These are phyloP conservation scores for Lordiphosa andalusiaca DNA, from an alignment of 2,888 invertebrate species.

Conservation along the genomic window DNA sequence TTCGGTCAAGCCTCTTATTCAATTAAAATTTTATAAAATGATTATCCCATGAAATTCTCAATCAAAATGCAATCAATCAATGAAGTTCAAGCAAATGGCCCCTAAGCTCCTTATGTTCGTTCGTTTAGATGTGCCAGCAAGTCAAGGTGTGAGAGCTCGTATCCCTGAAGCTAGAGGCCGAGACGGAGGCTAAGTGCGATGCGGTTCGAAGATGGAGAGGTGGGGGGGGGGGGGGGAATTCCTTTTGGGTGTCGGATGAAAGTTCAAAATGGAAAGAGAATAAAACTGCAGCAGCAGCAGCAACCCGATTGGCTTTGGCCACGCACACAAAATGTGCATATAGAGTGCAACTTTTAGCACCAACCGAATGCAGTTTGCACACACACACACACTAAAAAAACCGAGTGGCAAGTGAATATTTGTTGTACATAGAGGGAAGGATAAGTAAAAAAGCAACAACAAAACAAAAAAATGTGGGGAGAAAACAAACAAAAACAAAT, in stretches of 20 bases:
- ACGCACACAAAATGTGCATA: constrained; percentile 76
- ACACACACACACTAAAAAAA: constrained; percentile 41
- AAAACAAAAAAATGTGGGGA: constrained; percentile 57
- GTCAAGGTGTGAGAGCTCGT: constrained; percentile 7
- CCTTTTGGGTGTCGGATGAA: constrained; percentile 8
- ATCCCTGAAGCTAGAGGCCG: constrained; percentile 4
- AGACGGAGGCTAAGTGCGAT: constrained; percentile 6
- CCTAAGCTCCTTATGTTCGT: too few relatives aligned
- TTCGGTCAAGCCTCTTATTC: too few relatives aligned
- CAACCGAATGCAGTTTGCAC: constrained; percentile 76
- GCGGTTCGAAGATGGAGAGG: neutral
- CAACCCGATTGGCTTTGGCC: constrained; percentile 72
- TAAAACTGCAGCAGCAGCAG: constrained; percentile 58
- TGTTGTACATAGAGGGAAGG: constrained; percentile 61
- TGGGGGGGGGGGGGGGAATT: neutral
- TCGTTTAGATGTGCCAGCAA: neutral
- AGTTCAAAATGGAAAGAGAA: constrained; percentile 51
- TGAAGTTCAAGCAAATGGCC: too few relatives aligned
- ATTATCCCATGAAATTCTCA: too few relatives aligned
- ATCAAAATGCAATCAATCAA: too few relatives aligned
- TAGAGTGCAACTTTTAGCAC: constrained; percentile 78
- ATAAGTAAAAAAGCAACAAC: constrained; percentile 26
- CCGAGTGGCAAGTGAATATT: constrained; percentile 65
- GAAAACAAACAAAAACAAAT: constrained; percentile 35
- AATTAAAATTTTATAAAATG: too few relatives aligned